These are phyloP conservation scores for Helicoverpa assulta DNA, from an alignment of 2,888 invertebrate species.

Conservation along the genomic window DNA sequence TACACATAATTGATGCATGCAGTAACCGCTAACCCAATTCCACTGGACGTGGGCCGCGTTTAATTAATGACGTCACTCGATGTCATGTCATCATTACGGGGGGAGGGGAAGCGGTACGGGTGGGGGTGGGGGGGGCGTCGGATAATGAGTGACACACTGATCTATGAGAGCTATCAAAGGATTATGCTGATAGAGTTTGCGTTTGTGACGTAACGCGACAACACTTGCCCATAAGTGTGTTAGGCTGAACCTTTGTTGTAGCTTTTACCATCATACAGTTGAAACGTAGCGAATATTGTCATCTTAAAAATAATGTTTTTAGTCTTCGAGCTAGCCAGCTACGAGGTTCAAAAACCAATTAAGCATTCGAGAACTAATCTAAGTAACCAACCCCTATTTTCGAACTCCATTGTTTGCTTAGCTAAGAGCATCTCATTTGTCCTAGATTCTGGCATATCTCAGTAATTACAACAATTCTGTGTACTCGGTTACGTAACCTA, in stretches of 20 bases:
- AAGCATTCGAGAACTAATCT: too few relatives aligned
- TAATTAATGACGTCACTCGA: constrained; percentile 77
- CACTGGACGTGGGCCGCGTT: constrained; percentile 61
- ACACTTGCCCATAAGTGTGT: neutral
- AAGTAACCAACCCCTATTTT: too few relatives aligned
- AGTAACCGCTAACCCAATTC: constrained; percentile 68
- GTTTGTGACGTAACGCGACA: constrained; percentile 25
- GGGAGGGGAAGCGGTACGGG: constrained; percentile 17
- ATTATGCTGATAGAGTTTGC: constrained; percentile 39
- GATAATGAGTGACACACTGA: constrained; percentile 67
- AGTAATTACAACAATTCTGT: neutral
- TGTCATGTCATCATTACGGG: constrained; percentile 67
- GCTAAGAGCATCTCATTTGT: neutral
- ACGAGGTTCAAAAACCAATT: too few relatives aligned
- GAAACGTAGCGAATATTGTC: too few relatives aligned
- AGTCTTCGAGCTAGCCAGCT: too few relatives aligned
- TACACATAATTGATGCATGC: constrained; percentile 61
- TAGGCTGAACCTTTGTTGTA: neutral
- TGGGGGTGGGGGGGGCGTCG: constrained; percentile 20
- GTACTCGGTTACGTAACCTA: neutral
- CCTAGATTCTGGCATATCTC: neutral
- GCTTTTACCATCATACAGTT: too few relatives aligned
- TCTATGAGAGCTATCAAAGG: constrained; percentile 55
- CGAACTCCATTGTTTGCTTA: neutral
- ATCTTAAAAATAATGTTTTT: too few relatives aligned